These are phyloP conservation scores for Arothron firmamentum DNA, from an alignment of 2,113 vertebrate genomes.

Conservation along the genomic window DNA sequence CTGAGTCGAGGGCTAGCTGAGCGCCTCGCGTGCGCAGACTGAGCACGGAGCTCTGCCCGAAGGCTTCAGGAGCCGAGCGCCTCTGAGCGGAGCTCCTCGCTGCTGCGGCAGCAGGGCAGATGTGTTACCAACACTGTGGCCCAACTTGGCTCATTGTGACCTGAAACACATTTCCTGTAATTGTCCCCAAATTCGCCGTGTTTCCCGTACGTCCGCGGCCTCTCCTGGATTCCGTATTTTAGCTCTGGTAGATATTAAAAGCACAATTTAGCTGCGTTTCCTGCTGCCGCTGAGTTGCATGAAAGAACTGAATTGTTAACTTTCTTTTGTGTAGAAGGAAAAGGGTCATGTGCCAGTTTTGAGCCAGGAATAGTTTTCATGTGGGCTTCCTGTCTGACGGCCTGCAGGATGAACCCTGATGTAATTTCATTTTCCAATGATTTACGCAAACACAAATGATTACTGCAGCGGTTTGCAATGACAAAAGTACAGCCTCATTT, in stretches of 20 bases:
- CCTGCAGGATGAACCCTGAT: neutral
- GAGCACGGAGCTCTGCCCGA: too few species aligned
- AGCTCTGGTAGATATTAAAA: neutral
- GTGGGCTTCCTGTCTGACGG: slow-evolving; percentile 17
- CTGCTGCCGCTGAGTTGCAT: neutral
- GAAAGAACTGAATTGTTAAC: neutral
- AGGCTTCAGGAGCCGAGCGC: too few species aligned
- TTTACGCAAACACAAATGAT: neutral
- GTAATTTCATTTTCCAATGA: neutral
- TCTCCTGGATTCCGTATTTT: neutral
- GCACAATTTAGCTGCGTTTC: too few species aligned
- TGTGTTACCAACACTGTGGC: neutral
- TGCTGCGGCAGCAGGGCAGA: neutral
- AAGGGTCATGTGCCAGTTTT: neutral
- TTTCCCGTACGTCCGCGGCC: neutral
- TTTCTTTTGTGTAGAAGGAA: neutral
- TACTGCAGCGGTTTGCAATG: neutral
- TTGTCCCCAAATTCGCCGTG: slow-evolving; percentile 1
- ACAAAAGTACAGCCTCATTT: neutral
- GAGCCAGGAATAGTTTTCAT: slow-evolving; percentile 10
- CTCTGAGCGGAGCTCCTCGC: too few species aligned
- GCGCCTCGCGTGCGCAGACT: too few species aligned
- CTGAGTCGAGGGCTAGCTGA: slow-evolving; percentile 12
- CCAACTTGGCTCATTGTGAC: neutral
- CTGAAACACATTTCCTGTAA: slow-evolving; percentile 4